Base-by-base conservation (phyloP, 2,797 vertebrate species). In the Mormyrus proboscirostris region DNA sequence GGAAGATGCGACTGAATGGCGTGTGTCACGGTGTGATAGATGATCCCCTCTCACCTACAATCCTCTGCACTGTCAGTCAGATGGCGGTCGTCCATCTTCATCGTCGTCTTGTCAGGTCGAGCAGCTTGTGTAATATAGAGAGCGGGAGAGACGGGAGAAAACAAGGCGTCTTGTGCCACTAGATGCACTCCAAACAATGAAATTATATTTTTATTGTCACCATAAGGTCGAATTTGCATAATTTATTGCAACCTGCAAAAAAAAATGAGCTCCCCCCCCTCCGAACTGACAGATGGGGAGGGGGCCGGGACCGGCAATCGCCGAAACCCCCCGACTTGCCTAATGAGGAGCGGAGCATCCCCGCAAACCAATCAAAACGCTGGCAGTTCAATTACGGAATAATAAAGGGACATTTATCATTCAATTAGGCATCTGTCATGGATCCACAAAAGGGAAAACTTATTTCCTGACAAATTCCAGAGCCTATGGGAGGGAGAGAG, bases 351-450 rank as follows among this genome's bases (percentile, higher is more conserved):
- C 93, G 93, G 94, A 95, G 94, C 93, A 94, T 93, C 89, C 93
- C 94, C 84, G 90, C 93, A 95, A 94, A 94, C 98, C 97, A 99
- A 98, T 98, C 96, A 94, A 92, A 95, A 95, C 93, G 93, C 95
- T 95, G 93, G 96, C 95, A 95, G 96, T 97, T 98, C 96, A 98
- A 98, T 99, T 97, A 98, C 96, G 95, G 95, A 93, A 95, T 97
- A 97, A 98, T 98, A 97, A 50, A 53, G 82, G 83, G 88, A 89
- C 88, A 99, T 99, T 98, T 97, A 98, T 99, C 98, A 99, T 99
- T 98, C 97, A 99, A 99, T 99, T 99, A 99, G 96, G 97, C 97
- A 97, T 97, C 97, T 99, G 98, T 98, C 98, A 97, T 93, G 92
- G 92, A 95, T 96, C 95, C 96, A 97, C 96, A 97, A 96, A 97